Evolutionary conservation across 2,888 invertebrate genomes (phyloP), one percentile per base, ranked within the genome.

Genomic region (Erebia ligea): DNA sequence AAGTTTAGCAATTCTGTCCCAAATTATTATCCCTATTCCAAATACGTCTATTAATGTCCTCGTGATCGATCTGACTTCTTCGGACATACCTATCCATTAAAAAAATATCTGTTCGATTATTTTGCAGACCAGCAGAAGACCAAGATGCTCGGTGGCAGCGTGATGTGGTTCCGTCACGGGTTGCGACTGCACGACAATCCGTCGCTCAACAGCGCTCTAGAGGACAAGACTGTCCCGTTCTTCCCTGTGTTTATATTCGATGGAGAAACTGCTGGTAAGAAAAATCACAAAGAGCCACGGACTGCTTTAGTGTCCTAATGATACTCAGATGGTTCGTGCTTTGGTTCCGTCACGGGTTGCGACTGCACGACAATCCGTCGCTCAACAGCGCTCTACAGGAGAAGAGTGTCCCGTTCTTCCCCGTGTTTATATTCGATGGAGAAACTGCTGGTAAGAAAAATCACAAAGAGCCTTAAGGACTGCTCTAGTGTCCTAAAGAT

Each of bases 351-450:
- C 96, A 96, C 80, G 96, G 96, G 0, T 86, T 96, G 63, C 93
- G 96, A 6, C 87, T 96, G 1, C 96, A 96, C 79, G 96, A 96
- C 86, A 96, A 96, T 87, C 96, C 96, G 0, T 94, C 96, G 0
- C 82, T 96, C 40, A 84, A 94, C 52, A 91, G 93, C 34, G 95
- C 96, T 0, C 69, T 95, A 5, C 85, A 87, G 69, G 86, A 5
- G 85, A 87, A 69, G 86, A 78, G 57, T 1, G 77, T 71, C n/a
- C 90, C 91, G 0, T 89, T 96, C 78, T 94, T 95, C 77, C 95
- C 96, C 0, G 79, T 96, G 1, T 96, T 96, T 81, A 95, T 96
- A 76, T 96, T 96, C 81, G 96, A 97, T 84, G 96, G 96, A n/a
- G 95, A 95, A 84, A 95, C 95, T 75, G 96, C 96, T 77, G 96